Base-by-base conservation (phyloP, 2,888 invertebrate species). In the Campoletis raptor region DNA sequence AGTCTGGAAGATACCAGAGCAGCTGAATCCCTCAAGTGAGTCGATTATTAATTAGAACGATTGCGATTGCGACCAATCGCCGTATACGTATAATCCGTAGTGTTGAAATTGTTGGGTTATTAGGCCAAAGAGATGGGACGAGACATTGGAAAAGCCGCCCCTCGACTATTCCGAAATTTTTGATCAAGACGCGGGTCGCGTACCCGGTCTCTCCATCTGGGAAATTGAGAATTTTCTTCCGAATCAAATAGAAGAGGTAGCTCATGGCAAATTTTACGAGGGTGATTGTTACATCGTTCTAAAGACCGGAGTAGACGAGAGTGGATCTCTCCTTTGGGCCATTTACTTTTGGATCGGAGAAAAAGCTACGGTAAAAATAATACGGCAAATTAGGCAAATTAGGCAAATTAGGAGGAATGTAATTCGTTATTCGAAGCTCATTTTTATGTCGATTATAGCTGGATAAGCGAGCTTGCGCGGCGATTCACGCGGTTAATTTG, bases 291-390 rank as follows among this genome's bases (percentile, higher is more conserved):
- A 99, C 94, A 99, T 99, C 90, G 96, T 99, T 69, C 95, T 99
- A 83, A 98, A 98, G 94, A 99, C 99, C 0, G 96, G 95, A 57
- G 94, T 97, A 57, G 98, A 98, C 92, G 98, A 98, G 77, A 96
- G 97, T 91, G 97, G 98, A 15, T 97, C 97, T 82, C 95, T 99
- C 8, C 96, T 96, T 81, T 99, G 99, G 98, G 97, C 98, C 91
- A 99, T 99, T 92, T 99, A 97, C 95, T 99, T 99, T 94, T 99
- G 99, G 99, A 99, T 99, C 91, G 99, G 99, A 48, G 98, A 97
- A 86, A 97, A 98, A 92, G 98, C 99, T 3, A 97, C 99, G 15
- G 97, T 99, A 95, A 96, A 96, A 95, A 94, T 80, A 15, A 18
- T n/a, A n/a, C n/a, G n/a, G n/a, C n/a, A n/a, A n/a, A n/a, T n/a